phyloP scores from a whole-genome alignment of 2,113 vertebrate genomes.

The Centrocercus urophasianus region DNA sequence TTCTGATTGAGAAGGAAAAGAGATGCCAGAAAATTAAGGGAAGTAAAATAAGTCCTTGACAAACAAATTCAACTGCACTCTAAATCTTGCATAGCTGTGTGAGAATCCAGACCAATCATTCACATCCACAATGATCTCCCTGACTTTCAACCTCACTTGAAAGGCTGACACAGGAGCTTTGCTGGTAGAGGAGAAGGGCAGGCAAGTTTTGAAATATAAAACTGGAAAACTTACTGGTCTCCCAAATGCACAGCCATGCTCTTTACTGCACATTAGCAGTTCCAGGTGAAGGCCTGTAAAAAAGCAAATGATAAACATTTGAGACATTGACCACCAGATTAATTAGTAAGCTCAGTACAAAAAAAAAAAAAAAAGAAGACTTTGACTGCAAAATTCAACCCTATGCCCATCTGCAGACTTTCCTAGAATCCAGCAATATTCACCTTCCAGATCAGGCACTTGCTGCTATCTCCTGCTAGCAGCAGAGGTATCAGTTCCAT shows the following conservation, averaged over 20 bases:
- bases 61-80: neutral
- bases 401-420: neutral
- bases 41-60: neutral
- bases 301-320: neutral
- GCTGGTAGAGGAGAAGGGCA: neutral
- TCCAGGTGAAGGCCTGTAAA: neutral
- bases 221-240: neutral
- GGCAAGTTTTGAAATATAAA: neutral
- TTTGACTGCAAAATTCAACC: neutral
- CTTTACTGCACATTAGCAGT: neutral
- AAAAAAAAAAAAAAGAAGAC: neutral
- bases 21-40: neutral
- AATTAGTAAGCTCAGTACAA: neutral
- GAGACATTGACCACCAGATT: neutral
- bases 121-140: neutral
- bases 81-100: neutral
- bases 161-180: neutral
- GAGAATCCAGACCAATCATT: neutral
- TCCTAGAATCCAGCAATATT: neutral
- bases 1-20: neutral
- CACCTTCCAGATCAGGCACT: neutral
- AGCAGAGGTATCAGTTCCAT: neutral
- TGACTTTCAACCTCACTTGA: neutral
- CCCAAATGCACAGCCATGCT: neutral
- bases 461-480: neutral